Conservation (phyloP, 2,797 vertebrate genomes). For the Salarias fasciatus region DNA sequence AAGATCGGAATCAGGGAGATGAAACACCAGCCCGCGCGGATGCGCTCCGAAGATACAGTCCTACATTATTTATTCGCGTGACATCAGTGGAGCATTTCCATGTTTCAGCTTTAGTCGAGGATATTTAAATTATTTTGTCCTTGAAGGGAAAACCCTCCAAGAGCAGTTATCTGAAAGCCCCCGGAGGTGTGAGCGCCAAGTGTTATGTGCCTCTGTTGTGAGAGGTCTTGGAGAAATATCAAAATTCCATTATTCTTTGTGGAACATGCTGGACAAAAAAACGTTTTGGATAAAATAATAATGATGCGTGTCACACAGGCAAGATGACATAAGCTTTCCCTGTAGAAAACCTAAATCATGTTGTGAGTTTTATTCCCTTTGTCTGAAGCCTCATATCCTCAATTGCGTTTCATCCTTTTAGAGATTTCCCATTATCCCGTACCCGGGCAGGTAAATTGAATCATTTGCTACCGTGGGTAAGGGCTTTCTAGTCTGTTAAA, state of each 20-base stretch:
- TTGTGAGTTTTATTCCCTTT: constrained; percentile 16
- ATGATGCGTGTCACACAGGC: constrained; percentile 6
- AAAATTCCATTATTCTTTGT: constrained; percentile 9
- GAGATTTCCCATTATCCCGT: constrained; percentile 13
- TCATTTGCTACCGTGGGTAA: constrained; percentile 55
- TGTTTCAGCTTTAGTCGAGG: constrained; percentile 30
- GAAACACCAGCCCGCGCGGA: constrained; percentile 27
- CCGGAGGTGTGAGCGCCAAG: constrained; percentile 7
- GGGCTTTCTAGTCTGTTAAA: constrained; percentile 70
- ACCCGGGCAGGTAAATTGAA: constrained; percentile 55
- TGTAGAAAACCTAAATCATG: constrained; percentile 19
- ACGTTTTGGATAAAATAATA: constrained; percentile 16
- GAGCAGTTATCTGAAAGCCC: too few relatives aligned
- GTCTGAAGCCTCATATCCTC: neutral
- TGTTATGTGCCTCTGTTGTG: constrained; percentile 1
- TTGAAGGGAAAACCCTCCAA: neutral
- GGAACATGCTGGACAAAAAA: neutral
- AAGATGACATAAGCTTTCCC: constrained; percentile 11
- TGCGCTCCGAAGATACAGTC: constrained; percentile 39
- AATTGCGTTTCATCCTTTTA: neutral
- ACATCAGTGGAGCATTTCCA: constrained; percentile 54
- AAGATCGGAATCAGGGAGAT: fast-evolving
- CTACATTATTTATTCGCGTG: constrained; percentile 65
- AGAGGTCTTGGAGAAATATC: neutral
- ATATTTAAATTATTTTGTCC: constrained; percentile 7